Evolutionary conservation across 1,140 invertebrate species (phyloP), one percentile per base, ranked within the genome.

Genomic region (Bombus haemorrhoidalis): DNA sequence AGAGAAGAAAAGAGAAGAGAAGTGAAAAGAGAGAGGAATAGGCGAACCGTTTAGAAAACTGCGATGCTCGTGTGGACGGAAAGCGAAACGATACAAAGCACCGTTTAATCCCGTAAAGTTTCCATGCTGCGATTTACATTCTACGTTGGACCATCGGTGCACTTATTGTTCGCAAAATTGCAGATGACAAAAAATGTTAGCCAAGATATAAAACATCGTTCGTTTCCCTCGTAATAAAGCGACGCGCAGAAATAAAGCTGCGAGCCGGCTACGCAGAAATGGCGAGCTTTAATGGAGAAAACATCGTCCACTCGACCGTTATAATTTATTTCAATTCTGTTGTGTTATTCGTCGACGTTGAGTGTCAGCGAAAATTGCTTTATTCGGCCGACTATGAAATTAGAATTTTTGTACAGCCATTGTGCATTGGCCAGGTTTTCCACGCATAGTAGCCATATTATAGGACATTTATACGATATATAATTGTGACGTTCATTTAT

Each of bases 61-160:
- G 76, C 53, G 76, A 68, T n/a, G 75, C 37, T n/a, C 18, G 59
- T 43, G 59, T 62, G 41, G 73, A 76, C 62, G 57, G 34, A 69
- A 78, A 83, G 37, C 62, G 62, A 78, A 78, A 77, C 81, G 74
- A 80, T 73, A 80, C 68, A 80, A 85, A 85, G 77, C 83, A 41
- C 25, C 57, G 57, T 79, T 85, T 79, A 85, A 85, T 85, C 53
- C 68, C 68, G 53, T 64, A 34, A 53, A 80, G 59, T 79, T 85
- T 85, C 43, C 57, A 53, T 53, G 32, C 39, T 18, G 32, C 57
- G 83, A 85, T 85, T 85, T 85, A 85, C 77, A 72, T 80, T 85
- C 80, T 32, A 22, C 28, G 53, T 28, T 18, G 22, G 68, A 8
- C 66, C 39, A 84, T 83, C 72, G 72, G 32, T 43, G 72, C 43